Evolutionary conservation across 2,113 vertebrate species (phyloP).

Genomic region (Leptobrachium ailaonicum): DNA sequence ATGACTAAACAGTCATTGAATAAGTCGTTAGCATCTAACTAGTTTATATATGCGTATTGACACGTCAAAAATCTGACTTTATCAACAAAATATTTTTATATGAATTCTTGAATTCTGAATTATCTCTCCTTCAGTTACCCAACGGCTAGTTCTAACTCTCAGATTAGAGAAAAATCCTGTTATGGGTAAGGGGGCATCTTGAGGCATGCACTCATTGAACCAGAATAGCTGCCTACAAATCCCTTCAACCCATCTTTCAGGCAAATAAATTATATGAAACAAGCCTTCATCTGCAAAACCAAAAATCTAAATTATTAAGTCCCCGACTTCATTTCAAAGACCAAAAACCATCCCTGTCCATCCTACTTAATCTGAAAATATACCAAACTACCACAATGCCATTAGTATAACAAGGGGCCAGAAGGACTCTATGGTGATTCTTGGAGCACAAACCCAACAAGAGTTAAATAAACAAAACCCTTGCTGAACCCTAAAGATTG

Average conservation of each 20-base stretch:
- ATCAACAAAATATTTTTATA: slow-evolving; percentile 59
- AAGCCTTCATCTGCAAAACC: neutral
- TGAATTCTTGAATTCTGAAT: slow-evolving; percentile 43
- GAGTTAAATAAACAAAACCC: too few species aligned
- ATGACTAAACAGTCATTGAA: slow-evolving; percentile 52
- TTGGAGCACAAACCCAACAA: too few species aligned
- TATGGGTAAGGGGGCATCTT: slow-evolving; percentile 9
- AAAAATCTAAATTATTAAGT: neutral
- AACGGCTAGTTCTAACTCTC: slow-evolving; percentile 6
- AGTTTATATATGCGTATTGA: slow-evolving; percentile 58
- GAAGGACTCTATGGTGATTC: neutral
- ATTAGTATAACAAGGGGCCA: neutral
- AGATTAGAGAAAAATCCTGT: slow-evolving; percentile 3
- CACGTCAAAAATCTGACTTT: slow-evolving; percentile 51
- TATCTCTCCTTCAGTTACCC: neutral
- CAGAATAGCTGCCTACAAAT: neutral
- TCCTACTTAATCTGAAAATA: neutral
- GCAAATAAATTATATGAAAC: neutral
- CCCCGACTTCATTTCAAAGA: neutral
- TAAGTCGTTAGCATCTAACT: slow-evolving; percentile 46
- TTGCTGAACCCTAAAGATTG: neutral
- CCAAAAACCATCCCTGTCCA: neutral
- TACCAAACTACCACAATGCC: neutral
- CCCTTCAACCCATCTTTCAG: too few species aligned
- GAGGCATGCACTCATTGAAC: neutral